Evolutionary conservation across 2,888 invertebrate species (phyloP), one percentile per base, ranked within the genome.

Genomic region (Tortrix viridana): DNA sequence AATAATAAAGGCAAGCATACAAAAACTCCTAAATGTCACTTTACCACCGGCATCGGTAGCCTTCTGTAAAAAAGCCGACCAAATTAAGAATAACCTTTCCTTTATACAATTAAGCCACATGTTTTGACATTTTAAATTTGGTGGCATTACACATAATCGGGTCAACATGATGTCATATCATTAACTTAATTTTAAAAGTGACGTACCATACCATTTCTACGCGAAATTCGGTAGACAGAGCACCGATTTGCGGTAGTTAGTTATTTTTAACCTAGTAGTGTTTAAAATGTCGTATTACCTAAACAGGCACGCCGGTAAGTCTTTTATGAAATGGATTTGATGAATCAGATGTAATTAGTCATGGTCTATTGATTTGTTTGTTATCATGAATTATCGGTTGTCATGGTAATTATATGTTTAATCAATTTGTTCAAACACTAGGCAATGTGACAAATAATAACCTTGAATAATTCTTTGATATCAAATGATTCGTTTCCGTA

Each of bases 91-190:
- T 71, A 1, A 56, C 38, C 2, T 43, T 5, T 7, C 18, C 6
- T n/a, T 9, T 16, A 4, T 16, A 57, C 3, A 7, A 26, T 43
- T 64, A 43, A 48, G 12, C 43, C 52, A 38, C 20, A 66, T 83
- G 74, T 83, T 82, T 80, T 79, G 73, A 69, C 73, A 52, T 69
- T 52, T 68, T 60, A 7, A 69, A 83, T 73, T 80, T 68, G 56
- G 70, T 63, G 55, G 82, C 52, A 19, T 83, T 76, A 65, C 69
- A 71, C 68, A 75, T 83, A 89, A 85, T 84, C 85, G 77, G 88
- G 88, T 73, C 74, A 85, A 83, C 70, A 84, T 91, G 91, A 90
- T 89, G 88, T 91, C 90, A 90, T 87, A 80, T 69, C 68, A 72
- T 75, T 77, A 73, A 72, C 75, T 75, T 81, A 88, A 89, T 87